phyloP scores from a whole-genome alignment of 2,888 invertebrate genomes.

The Catocala nupta region DNA sequence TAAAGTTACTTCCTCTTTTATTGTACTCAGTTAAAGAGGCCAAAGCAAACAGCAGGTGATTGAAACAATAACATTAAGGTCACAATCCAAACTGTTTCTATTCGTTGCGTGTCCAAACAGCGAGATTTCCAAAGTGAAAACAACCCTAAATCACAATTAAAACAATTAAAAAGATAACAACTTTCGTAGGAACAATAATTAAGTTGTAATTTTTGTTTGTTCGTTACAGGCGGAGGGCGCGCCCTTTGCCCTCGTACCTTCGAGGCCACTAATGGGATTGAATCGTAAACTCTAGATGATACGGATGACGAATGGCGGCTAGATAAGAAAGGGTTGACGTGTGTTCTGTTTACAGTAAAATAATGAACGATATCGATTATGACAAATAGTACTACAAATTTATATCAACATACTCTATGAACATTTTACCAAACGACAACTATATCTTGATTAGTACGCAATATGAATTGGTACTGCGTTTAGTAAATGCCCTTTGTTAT shows the following conservation, averaged over 20 bases:
- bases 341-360: conserved; percentile 7
- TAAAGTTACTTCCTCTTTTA: no score
- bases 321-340: conserved; percentile 35
- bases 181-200: conserved; percentile 63
- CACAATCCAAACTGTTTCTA: conserved; percentile 5
- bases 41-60: background rate
- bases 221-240: conserved; percentile 53
- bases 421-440: no score
- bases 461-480: no score
- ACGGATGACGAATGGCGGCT: conserved; percentile 20
- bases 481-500: no score
- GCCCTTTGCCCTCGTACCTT: conserved; percentile 35
- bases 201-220: conserved; percentile 73
- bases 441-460: no score
- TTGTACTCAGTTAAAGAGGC: background rate
- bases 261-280: conserved; percentile 47
- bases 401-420: no score
- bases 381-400: no score
- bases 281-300: conserved; percentile 40
- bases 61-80: background rate
- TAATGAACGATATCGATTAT: background rate
- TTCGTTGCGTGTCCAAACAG: conserved; percentile 47
- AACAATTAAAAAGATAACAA: conserved; percentile 73
- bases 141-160: conserved; percentile 71
- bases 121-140: conserved; percentile 54